Base-by-base conservation (phyloP, 1,140 invertebrate genomes). In the Gryon sp. region DNA sequence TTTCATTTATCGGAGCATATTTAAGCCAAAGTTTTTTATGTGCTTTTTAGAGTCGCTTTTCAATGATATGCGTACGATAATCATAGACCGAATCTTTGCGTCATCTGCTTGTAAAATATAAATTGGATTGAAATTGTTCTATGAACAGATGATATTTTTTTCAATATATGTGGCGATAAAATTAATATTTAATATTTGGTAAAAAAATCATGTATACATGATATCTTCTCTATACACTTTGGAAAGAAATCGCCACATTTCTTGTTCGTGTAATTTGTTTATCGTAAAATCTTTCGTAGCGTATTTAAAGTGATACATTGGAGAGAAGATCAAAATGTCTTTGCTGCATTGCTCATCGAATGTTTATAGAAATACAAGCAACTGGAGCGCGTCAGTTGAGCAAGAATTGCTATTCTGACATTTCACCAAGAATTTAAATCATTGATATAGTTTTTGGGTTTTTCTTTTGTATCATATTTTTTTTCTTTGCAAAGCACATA, bases 11-110 rank as follows among this genome's bases (percentile, higher is more conserved):
- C 11, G 6, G 22, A 48, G 7, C 45, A 34, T 43, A 65, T 19
- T 15, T 55, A 38, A 26, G 48, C 50, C 63, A 68, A 68, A 68
- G 50, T 68, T 68, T 28, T 22, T 19, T 5, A 22, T 9, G 30
- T 34, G 43, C 48, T 70, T 65, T 60, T 55, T 36, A 53, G 30
- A 41, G 24, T 53, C n/a, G 40, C 57, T 76, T 63, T 68, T 69
- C 32, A 38, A 48, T 65, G 26, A 66, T 15, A 15, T 32, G 59
- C 57, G 57, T 65, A 69, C 12, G 63, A 76, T 69, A 76, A 76
- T 76, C 52, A 65, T 45, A 43, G 14, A 20, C n/a, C n/a, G 8
- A 24, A n/a, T 20, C 2, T 5, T 28, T 5, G 15, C 41, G 43
- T 15, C 32, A 20, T 48, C 18, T 40, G 19, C 15, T 12, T 6